These are phyloP conservation scores for Cinclus cinclus DNA, from an alignment of 2,113 vertebrate genomes.

Conservation along the genomic window DNA sequence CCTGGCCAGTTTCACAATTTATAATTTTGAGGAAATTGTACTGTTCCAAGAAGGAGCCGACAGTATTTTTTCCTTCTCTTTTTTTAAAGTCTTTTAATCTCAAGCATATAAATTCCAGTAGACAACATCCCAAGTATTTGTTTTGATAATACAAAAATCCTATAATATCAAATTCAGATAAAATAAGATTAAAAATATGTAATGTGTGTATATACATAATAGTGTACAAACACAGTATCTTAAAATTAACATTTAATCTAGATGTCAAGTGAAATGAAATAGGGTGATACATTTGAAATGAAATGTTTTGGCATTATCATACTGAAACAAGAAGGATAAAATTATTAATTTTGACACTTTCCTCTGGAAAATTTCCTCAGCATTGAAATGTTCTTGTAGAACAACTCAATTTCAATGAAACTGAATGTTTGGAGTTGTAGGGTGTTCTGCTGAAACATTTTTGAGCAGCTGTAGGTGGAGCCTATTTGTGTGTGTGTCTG, in stretches of 20 bases:
- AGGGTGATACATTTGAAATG: neutral
- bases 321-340: constrained; percentile 22
- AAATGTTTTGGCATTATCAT: constrained; percentile 35
- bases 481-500: rapidly evolving
- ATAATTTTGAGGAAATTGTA: neutral
- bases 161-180: neutral
- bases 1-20: neutral
- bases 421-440: neutral
- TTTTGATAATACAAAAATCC: neutral
- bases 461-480: neutral
- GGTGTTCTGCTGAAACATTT: neutral
- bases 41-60: neutral
- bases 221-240: neutral
- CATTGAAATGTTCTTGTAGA: neutral
- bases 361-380: neutral
- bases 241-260: neutral
- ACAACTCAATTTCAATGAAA: neutral
- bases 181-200: neutral
- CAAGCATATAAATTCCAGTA: neutral
- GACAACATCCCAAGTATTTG: neutral
- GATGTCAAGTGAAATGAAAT: neutral
- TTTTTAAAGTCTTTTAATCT: neutral
- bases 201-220: neutral
- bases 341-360: constrained; percentile 39
- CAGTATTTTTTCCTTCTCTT: neutral